A percentile compares a stretch with the other conserved stretches of the same genome.
Conservation (phyloP, 2,888 invertebrate genomes). For the Sphaeridia pumilis region DNA sequence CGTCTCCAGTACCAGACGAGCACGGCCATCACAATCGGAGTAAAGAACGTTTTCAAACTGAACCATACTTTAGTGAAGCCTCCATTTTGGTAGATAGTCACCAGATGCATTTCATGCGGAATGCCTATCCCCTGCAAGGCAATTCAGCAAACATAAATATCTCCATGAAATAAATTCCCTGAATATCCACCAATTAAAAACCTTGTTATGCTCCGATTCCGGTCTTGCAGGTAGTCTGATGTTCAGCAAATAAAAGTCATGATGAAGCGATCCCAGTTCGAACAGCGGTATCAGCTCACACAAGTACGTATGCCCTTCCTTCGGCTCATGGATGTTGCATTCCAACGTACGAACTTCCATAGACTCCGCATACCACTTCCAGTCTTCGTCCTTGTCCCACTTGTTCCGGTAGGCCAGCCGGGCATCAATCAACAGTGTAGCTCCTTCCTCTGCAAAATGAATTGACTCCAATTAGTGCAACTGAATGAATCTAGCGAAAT, state of each 20-base stretch:
- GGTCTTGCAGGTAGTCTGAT: constrained; percentile 63
- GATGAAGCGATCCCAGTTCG: constrained; percentile 85
- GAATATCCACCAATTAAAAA: too few relatives aligned
- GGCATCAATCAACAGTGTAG: constrained; percentile 59
- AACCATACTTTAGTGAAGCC: constrained; percentile 98
- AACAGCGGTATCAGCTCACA: constrained; percentile 91
- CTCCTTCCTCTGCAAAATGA: constrained; percentile 36
- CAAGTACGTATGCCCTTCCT: constrained; percentile 64
- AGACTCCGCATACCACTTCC: constrained; percentile 76
- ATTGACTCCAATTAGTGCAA: too few relatives aligned
- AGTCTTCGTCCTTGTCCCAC: constrained; percentile 60
- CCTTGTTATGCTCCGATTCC: constrained; percentile 18
- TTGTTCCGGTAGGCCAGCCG: constrained; percentile 75
- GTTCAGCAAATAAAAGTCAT: constrained; percentile 91
- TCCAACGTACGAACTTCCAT: constrained; percentile 71
- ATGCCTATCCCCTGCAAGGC: constrained; percentile 57
- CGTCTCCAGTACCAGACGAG: constrained; percentile 90
- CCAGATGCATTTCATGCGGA: constrained; percentile 66
- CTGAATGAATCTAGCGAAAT: too few relatives aligned
- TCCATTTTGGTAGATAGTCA: constrained; percentile 92
- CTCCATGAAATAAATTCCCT: too few relatives aligned
- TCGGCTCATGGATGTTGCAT: constrained; percentile 55
- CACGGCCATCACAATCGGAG: constrained; percentile 70
- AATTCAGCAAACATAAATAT: too few relatives aligned
- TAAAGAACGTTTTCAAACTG: constrained; percentile 78